Base-by-base conservation (phyloP, 2,888 invertebrate species). In the Sicus ferrugineus region DNA sequence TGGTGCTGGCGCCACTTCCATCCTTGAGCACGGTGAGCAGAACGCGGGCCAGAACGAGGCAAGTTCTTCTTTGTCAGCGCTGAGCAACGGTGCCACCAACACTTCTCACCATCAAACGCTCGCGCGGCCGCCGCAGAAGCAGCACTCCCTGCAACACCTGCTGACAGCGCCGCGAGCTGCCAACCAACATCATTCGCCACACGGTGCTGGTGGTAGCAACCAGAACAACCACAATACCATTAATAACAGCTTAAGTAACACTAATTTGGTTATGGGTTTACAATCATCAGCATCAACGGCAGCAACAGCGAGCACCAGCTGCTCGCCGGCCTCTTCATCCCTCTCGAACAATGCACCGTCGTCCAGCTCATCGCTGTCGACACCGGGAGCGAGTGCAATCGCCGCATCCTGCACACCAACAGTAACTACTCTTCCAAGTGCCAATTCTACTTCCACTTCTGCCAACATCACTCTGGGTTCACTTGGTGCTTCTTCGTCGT, bases 21-120 rank as follows among this genome's bases (percentile, higher is more conserved):
- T 83, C 73, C 81, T 83, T 79, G 85, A 85, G 81, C 84, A 85
- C 79, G 85, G 85, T 85, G 85, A 85, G 83, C 81, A 82, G 84
- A 82, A 80, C 67, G 81, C 81, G 83, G 80, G 80, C 82, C 81
- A 81, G 77, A 82, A 87, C 80, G 88, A 88, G 87, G 88, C 88
- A 88, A 88, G 83, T 83, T 70, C 74, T 48, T 61, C 70, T 64
- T 69, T 69, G 34, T 61, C 73, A 71, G 65, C 67, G 74, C 67
- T 74, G 62, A 62, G 62, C 62, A 61, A 38, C 68, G 68, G 68
- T 68, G 7, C 70, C 58, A 16, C 19, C 48, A 61, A 68, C 72
- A 19, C 54, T 34, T 59, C 67, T 19, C 46, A 42, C 30, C 59
- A 19, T 65, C 54, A 38, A 30, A 58, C 31, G 61, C 23, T 56